Percentiles rank a stretch among this genome's conserved stretches.
These are phyloP conservation scores for Lasioglossum morio DNA, from an alignment of 2,888 invertebrate genomes.

Conservation along the genomic window DNA sequence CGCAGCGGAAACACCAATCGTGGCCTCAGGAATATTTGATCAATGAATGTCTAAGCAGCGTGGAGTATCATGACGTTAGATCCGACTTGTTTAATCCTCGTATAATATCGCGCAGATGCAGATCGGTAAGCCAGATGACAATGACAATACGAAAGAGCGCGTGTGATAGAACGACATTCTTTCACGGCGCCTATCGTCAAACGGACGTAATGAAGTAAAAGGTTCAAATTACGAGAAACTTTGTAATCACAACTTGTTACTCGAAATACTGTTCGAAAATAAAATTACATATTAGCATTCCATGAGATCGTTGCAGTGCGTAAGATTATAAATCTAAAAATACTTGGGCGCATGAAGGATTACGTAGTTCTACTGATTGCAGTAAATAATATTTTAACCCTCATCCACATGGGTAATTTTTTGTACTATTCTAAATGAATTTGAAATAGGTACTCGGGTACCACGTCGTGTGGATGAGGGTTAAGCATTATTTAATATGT, in stretches of 20 bases:
- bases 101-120: conserved; percentile 51
- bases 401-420: too few relatives aligned
- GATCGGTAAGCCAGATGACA: conserved; percentile 49
- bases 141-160: conserved; percentile 32
- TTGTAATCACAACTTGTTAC: too few relatives aligned
- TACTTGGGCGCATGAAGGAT: neutral
- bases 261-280: neutral
- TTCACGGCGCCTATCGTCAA: too few relatives aligned
- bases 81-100: conserved; percentile 50
- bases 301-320: neutral
- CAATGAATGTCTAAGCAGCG: conserved; percentile 77
- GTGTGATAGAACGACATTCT: neutral
- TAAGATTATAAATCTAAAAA: neutral
- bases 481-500: neutral
- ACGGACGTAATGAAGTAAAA: too few relatives aligned
- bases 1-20: conserved; percentile 55
- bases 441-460: too few relatives aligned
- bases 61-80: conserved; percentile 57
- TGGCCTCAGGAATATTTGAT: conserved; percentile 73
- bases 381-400: too few relatives aligned
- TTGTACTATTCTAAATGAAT: too few relatives aligned
- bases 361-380: too few relatives aligned
- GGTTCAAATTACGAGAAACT: too few relatives aligned
- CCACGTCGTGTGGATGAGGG: too few relatives aligned
- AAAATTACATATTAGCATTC: neutral